Evolutionary conservation across 2,888 invertebrate species (phyloP).

Genomic region (Gibbula magus): DNA sequence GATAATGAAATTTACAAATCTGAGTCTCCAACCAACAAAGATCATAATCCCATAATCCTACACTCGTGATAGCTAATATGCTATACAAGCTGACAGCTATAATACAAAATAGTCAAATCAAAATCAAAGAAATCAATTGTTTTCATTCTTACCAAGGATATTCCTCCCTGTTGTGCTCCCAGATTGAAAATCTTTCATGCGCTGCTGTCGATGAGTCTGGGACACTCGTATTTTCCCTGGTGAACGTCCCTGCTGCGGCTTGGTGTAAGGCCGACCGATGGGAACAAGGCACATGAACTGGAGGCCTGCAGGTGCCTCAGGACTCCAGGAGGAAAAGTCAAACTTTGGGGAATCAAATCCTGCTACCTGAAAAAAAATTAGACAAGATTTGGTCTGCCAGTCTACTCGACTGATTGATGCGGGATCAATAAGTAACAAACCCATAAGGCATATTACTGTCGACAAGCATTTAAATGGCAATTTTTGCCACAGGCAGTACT

Average conservation of each 20-base stretch:
- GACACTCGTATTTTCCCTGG: slow-evolving; percentile 57
- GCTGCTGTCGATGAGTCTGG: slow-evolving; percentile 54
- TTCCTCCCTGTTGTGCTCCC: slow-evolving; percentile 56
- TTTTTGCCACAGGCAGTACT: no score
- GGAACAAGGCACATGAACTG: slow-evolving; percentile 59
- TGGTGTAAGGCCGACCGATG: slow-evolving; percentile 30
- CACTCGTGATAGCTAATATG: no score
- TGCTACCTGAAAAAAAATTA: slow-evolving; percentile 35
- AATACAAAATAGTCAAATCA: neutral
- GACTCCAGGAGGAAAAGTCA: slow-evolving; percentile 58
- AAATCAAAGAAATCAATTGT: neutral
- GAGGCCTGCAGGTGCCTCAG: slow-evolving; percentile 55
- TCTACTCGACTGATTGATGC: no score
- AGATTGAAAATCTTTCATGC: slow-evolving; percentile 50
- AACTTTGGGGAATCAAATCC: slow-evolving; percentile 52
- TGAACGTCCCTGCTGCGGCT: slow-evolving; percentile 33
- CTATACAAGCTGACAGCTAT: no score
- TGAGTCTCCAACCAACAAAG: no score
- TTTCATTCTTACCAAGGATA: slow-evolving; percentile 47
- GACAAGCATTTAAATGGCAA: no score
- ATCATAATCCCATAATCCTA: no score
- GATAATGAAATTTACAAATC: no score
- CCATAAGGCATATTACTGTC: no score
- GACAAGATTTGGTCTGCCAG: neutral
- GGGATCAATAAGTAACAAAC: no score